Conservation (phyloP, 2,888 invertebrate genomes). For the Neuroscelio doddi region DNA sequence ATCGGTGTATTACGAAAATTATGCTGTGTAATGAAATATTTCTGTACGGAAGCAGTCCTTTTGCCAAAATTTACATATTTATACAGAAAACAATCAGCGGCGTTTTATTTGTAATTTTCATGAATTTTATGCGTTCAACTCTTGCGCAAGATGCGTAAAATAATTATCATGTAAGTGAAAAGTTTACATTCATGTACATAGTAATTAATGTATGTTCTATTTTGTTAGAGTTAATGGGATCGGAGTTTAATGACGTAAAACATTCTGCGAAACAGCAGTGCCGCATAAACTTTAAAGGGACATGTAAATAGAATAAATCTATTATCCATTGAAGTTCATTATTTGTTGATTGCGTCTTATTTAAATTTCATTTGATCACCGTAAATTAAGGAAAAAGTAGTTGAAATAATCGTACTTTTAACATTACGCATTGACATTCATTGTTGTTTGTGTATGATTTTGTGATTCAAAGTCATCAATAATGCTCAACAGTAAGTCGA, state of each 20-base stretch:
- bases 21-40: constrained; percentile 9
- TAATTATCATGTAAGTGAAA: constrained; percentile 35
- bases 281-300: constrained; percentile 46
- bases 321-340: constrained; percentile 43
- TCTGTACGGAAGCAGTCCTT: constrained; percentile 17
- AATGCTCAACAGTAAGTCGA: too few relatives aligned
- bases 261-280: constrained; percentile 44
- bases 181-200: constrained; percentile 49
- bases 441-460: too few relatives aligned
- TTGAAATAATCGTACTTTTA: too few relatives aligned
- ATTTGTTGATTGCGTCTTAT: constrained; percentile 42
- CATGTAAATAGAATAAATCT: constrained; percentile 52
- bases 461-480: too few relatives aligned
- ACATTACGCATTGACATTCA: too few relatives aligned
- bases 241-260: constrained; percentile 48
- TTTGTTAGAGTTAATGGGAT: constrained; percentile 52
- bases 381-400: too few relatives aligned
- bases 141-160: constrained; percentile 27
- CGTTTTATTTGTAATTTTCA: constrained; percentile 30
- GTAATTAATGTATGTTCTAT: constrained; percentile 53
- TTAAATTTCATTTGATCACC: constrained; percentile 7
- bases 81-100: constrained; percentile 13
- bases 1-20: constrained; percentile 4
- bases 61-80: constrained; percentile 24
- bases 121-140: constrained; percentile 23